These are phyloP conservation scores for Mesembrinibis cayennensis DNA, from an alignment of 2,113 vertebrate species.

Conservation along the genomic window DNA sequence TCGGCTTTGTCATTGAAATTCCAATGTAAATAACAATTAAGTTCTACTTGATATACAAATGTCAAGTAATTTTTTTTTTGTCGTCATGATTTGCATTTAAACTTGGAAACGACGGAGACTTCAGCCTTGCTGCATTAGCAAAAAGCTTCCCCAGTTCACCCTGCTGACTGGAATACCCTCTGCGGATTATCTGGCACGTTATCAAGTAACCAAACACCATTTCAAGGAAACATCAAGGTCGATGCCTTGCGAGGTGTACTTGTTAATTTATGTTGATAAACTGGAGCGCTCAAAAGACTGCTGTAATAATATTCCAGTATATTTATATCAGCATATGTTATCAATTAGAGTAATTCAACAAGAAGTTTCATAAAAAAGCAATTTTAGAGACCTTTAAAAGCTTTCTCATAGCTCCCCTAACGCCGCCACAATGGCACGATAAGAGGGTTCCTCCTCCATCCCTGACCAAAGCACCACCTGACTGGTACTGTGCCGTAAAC, in stretches of 20 bases:
- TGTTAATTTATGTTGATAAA: constrained; percentile 54
- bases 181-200: neutral
- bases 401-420: neutral
- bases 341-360: neutral
- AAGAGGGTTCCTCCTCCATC: neutral
- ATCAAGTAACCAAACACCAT: constrained; percentile 19
- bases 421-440: rapidly evolving
- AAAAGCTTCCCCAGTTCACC: neutral
- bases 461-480: neutral
- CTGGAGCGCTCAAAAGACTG: neutral
- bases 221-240: constrained; percentile 45
- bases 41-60: constrained; percentile 37
- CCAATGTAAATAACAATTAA: constrained; percentile 14
- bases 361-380: neutral
- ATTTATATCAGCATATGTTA: neutral
- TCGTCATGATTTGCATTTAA: neutral
- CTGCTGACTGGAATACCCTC: neutral
- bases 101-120: constrained; percentile 24
- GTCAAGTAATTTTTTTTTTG: constrained; percentile 8
- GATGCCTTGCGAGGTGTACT: neutral
- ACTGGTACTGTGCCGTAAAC: rapidly evolving
- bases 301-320: neutral
- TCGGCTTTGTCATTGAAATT: constrained; percentile 1
- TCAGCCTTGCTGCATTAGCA: neutral
- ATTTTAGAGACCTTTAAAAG: neutral